These are phyloP conservation scores for Caprella mutica DNA, from an alignment of 2,888 invertebrate genomes.

Conservation along the genomic window DNA sequence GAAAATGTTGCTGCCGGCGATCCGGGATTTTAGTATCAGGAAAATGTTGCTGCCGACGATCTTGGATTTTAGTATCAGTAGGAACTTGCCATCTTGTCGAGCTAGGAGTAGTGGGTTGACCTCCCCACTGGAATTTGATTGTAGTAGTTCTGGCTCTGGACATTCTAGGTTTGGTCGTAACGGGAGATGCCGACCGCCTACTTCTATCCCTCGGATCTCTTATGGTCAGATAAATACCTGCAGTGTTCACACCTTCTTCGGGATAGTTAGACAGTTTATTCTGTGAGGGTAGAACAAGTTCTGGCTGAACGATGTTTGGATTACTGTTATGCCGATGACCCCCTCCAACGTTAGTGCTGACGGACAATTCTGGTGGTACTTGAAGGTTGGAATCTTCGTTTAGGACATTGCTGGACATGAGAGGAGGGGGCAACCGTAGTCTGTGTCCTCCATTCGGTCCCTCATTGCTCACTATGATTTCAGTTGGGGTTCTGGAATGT, in stretches of 20 bases:
- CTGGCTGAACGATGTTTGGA: neutral
- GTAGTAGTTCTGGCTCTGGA: conserved; percentile 5
- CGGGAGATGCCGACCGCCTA: neutral
- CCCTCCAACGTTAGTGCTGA: neutral
- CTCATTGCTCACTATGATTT: neutral
- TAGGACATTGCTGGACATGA: neutral
- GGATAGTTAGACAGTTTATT: neutral
- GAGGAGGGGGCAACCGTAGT: conserved; percentile 1
- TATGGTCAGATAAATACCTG: neutral
- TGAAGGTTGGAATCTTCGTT: neutral
- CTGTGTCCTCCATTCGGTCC: neutral
- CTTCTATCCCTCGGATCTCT: neutral
- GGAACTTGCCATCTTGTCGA: too few relatives aligned
- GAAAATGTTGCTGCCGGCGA: too few relatives aligned
- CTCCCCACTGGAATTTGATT: conserved; percentile 2
- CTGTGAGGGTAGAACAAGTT: neutral
- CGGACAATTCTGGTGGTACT: neutral
- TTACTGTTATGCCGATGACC: neutral
- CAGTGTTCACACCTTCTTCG: neutral
- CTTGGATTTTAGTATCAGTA: too few relatives aligned
- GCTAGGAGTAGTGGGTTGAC: neutral
- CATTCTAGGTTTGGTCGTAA: neutral
- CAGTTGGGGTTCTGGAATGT: conserved; percentile 5
- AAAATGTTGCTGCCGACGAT: too few relatives aligned
- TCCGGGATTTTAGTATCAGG: too few relatives aligned